Evolutionary conservation across 2,113 vertebrate genomes (phyloP), one percentile per base, ranked within the genome.

Genomic region (Cyanistes caeruleus): DNA sequence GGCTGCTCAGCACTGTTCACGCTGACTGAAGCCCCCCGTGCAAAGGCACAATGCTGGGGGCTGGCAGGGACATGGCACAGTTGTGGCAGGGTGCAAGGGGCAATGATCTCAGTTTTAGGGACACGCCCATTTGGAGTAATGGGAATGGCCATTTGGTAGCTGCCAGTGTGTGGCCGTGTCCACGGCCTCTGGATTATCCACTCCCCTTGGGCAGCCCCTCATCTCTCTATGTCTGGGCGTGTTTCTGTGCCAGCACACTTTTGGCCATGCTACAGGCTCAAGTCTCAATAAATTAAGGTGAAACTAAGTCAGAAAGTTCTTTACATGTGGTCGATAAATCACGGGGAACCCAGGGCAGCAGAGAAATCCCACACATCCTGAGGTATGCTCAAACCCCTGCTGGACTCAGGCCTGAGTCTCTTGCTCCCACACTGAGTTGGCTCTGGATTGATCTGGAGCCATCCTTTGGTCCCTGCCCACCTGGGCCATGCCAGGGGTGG

Each of bases 91-190:
- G 19, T 5, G 8, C 3, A 30, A 52, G 51, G 22, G 35, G 3
- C 28, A 58, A 5, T 14, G 30, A 46, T n/a, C 49, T 87, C 39
- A 51, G 3, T 37, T 69, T 72, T 14, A 52, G 63, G 64, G n/a
- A 31, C 12, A n/a, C 2, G 9, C 22, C 37, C 11, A 10, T 49
- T 62, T 8, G 1, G 3, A 52, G 27, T 15, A 11, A 15, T 2
- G 1, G 43, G 49, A 90, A 59, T 28, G 43, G 27, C 15, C 23
- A 11, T 30, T 78, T 52, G 33, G 15, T 70, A 60, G 10, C 28
- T 2, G 8, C 2, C 46, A 55, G 15, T 2, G 1, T 55, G 24
- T 3, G 8, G 23, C 49, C 0, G 0, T 41, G 31, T 22, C 59
- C 5, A 0, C 11, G 4, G 44, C n/a, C 35, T 43, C 18, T 0